Evolutionary conservation across 2,888 invertebrate genomes (phyloP).

Genomic region (Cephus pulcher): DNA sequence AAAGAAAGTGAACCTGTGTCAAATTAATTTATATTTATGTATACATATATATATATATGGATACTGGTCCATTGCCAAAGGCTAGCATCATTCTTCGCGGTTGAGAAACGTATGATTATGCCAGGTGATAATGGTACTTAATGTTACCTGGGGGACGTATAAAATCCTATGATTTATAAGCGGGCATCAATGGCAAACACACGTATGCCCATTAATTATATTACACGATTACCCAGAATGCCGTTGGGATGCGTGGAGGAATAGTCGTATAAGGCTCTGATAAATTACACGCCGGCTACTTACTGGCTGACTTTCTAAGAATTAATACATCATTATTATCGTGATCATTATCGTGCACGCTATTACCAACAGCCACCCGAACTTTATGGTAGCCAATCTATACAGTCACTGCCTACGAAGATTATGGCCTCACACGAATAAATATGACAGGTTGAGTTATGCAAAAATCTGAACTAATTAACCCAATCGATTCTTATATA

Average conservation of each 20-base stretch:
- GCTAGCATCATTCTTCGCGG: conserved; percentile 14
- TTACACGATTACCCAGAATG: conserved; percentile 28
- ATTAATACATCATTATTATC: conserved; percentile 25
- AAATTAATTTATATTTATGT: neutral
- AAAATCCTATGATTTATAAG: conserved; percentile 30
- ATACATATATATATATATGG: neutral
- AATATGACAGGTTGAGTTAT: neutral
- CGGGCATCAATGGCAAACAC: conserved; percentile 32
- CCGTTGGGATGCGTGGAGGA: conserved; percentile 16
- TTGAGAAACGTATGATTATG: conserved; percentile 25
- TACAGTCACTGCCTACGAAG: neutral
- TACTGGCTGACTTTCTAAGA: conserved; percentile 20
- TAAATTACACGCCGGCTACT: conserved; percentile 17
- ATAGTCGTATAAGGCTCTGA: conserved; percentile 7
- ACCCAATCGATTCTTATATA: neutral
- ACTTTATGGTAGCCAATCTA: neutral
- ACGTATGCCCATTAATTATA: conserved; percentile 33
- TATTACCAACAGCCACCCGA: neutral
- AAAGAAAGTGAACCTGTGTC: neutral
- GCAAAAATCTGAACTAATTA: neutral
- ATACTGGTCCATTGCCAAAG: neutral
- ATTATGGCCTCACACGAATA: neutral
- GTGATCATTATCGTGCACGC: conserved; percentile 5
- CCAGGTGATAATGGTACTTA: conserved; percentile 23
- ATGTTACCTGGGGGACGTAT: conserved; percentile 23